These are phyloP conservation scores for Botia almorhae DNA, from an alignment of 2,797 vertebrate genomes.

Conservation along the genomic window DNA sequence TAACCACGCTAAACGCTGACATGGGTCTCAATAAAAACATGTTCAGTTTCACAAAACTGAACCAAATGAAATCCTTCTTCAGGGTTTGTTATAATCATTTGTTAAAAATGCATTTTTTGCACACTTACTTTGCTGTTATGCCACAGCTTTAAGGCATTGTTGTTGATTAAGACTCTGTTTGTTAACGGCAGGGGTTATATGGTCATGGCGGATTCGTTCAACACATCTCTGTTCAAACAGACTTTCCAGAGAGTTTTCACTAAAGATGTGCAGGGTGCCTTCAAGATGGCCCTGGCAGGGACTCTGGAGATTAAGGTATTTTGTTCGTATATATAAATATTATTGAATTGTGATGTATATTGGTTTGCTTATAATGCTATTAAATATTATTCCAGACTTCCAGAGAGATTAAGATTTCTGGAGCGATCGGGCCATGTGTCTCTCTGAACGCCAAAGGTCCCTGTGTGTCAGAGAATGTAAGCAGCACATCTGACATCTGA, in stretches of 20 bases:
- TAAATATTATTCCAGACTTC: constrained; percentile 82
- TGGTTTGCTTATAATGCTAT: not conserved
- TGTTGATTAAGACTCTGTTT: constrained; percentile 22
- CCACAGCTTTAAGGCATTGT: constrained; percentile 4
- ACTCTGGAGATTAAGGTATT: constrained; percentile 92
- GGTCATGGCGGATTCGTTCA: constrained; percentile 99
- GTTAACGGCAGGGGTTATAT: constrained; percentile 87
- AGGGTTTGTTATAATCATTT: too few relatives aligned
- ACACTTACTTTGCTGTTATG: not conserved
- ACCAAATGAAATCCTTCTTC: not conserved
- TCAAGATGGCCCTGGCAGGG: constrained; percentile 96
- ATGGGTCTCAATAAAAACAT: not conserved
- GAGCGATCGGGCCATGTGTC: constrained; percentile 94
- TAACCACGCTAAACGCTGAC: not conserved
- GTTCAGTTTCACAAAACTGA: too few relatives aligned
- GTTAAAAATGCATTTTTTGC: too few relatives aligned
- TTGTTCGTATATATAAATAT: not conserved
- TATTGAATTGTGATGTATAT: not conserved
- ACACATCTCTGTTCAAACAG: constrained; percentile 96
- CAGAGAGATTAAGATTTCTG: constrained; percentile 95
- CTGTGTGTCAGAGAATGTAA: constrained; percentile 95
- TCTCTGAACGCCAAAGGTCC: constrained; percentile 94
- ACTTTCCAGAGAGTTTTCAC: constrained; percentile 97
- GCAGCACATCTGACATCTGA: constrained; percentile 63
- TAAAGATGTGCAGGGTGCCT: constrained; percentile 90